A percentile compares a stretch with the other conserved stretches of the same genome.
These are phyloP conservation scores for Anas georgica DNA, from an alignment of 2,797 vertebrate species.

Conservation along the genomic window DNA sequence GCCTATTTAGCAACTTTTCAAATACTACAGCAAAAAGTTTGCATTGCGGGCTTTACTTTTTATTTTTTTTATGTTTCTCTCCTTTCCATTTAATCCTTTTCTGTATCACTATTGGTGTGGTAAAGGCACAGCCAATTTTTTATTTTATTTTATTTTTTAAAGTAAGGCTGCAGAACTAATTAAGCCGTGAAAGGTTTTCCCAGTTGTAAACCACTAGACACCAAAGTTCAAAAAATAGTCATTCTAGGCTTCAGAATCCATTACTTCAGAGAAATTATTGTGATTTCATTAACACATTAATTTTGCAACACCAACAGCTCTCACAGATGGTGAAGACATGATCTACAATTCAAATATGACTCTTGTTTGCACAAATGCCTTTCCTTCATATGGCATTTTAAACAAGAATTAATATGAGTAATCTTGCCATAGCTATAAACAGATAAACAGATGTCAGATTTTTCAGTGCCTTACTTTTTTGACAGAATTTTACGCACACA, in stretches of 20 bases:
- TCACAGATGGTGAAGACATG: conserved; percentile 86
- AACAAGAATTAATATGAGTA: conserved; percentile 87
- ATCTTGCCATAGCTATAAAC: conserved; percentile 87
- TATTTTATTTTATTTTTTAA: conserved; percentile 28
- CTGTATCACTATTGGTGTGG: conserved; percentile 68
- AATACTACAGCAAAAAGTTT: conserved; percentile 77
- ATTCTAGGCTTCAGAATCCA: conserved; percentile 80
- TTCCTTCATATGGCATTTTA: conserved; percentile 88
- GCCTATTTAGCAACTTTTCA: conserved; percentile 80
- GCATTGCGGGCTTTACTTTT: conserved; percentile 52
- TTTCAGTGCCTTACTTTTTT: conserved; percentile 79
- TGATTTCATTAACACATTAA: conserved; percentile 90
- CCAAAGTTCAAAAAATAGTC: conserved; percentile 83
- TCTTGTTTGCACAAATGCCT: conserved; percentile 88
- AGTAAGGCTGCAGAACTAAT: conserved; percentile 80
- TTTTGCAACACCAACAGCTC: conserved; percentile 87
- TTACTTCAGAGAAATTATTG: conserved; percentile 86
- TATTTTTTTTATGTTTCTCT: background rate
- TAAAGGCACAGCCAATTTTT: conserved; percentile 72
- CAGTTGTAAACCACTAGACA: conserved; percentile 79
- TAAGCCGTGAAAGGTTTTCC: conserved; percentile 81
- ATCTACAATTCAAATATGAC: conserved; percentile 88
- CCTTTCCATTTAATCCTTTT: conserved; percentile 47
- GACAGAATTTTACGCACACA: conserved; percentile 78
- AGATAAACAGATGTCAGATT: conserved; percentile 88